phyloP scores from a whole-genome alignment of 2,888 invertebrate species.

The Tridacna gigas region DNA sequence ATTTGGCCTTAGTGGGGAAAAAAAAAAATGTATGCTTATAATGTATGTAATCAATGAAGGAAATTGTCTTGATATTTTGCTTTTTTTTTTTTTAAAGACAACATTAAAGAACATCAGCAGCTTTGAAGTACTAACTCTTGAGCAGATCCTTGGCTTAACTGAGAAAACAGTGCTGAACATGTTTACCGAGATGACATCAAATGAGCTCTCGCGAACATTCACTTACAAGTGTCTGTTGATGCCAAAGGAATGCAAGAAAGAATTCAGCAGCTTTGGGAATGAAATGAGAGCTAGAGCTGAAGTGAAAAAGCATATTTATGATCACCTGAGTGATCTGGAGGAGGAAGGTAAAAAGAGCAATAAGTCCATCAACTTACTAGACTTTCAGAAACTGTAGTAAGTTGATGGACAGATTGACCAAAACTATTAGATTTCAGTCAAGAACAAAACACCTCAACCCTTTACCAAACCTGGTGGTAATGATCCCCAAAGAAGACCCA shows the following conservation, averaged over 20 bases:
- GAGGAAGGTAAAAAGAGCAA: constrained; percentile 72
- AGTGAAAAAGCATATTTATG: constrained; percentile 86
- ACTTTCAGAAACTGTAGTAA: too few species aligned
- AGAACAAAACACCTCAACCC: too few species aligned
- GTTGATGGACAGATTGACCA: too few species aligned
- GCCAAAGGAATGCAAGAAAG: constrained; percentile 85
- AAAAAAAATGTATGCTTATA: too few species aligned
- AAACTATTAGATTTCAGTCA: too few species aligned
- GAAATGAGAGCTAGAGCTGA: constrained; percentile 86
- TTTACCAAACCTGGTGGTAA: too few species aligned
- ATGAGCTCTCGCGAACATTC: constrained; percentile 87
- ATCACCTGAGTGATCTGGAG: constrained; percentile 84
- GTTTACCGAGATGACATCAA: constrained; percentile 86
- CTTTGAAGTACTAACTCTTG: constrained; percentile 75
- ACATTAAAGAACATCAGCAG: constrained; percentile 70
- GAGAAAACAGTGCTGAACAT: constrained; percentile 86
- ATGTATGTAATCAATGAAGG: too few species aligned
- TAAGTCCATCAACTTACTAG: too few species aligned
- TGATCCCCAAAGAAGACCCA: too few species aligned
- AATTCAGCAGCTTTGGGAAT: constrained; percentile 87
- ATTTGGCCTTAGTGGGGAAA: too few species aligned
- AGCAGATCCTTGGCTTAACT: constrained; percentile 84
- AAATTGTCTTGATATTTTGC: too few species aligned
- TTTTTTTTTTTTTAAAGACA: constrained; percentile 49
- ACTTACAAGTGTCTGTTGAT: constrained; percentile 86